Conservation (phyloP, 2,888 invertebrate genomes). For the Lepidocyrtoides sp. region DNA sequence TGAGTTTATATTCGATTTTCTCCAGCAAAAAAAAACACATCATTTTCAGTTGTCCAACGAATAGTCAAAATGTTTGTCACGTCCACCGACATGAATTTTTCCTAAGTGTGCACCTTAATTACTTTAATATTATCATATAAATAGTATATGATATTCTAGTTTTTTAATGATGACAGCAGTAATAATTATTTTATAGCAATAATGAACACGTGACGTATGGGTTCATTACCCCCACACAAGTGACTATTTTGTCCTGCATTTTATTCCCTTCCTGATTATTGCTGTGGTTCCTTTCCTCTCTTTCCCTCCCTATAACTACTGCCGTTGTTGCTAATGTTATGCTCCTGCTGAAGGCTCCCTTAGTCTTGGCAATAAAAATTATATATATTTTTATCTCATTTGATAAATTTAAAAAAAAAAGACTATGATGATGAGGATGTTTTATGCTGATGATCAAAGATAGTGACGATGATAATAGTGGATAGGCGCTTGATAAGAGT, state of each 20-base stretch:
- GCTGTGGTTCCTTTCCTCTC: conserved; percentile 34
- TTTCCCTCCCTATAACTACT: neutral
- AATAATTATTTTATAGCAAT: neutral
- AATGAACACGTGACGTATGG: conserved; percentile 23
- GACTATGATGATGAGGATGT: neutral
- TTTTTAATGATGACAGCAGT: too few species aligned
- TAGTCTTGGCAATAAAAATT: neutral
- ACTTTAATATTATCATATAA: too few species aligned
- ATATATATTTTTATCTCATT: neutral
- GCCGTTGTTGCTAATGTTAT: neutral
- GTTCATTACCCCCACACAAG: conserved; percentile 59
- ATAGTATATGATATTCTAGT: too few species aligned
- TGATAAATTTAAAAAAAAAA: neutral
- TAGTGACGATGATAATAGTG: conserved; percentile 25
- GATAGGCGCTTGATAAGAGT: neutral
- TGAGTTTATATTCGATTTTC: too few species aligned
- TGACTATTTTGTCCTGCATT: conserved; percentile 40
- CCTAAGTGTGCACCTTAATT: too few species aligned
- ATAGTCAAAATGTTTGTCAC: too few species aligned
- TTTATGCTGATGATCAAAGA: conserved; percentile 38
- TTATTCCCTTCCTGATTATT: conserved; percentile 49
- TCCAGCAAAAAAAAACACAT: too few species aligned
- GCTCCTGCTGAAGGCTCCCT: neutral
- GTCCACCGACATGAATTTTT: too few species aligned
- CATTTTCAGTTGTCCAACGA: too few species aligned